Evolutionary conservation across 2,888 invertebrate species (phyloP), one percentile per base, ranked within the genome.

Genomic region (Clostera curtula): DNA sequence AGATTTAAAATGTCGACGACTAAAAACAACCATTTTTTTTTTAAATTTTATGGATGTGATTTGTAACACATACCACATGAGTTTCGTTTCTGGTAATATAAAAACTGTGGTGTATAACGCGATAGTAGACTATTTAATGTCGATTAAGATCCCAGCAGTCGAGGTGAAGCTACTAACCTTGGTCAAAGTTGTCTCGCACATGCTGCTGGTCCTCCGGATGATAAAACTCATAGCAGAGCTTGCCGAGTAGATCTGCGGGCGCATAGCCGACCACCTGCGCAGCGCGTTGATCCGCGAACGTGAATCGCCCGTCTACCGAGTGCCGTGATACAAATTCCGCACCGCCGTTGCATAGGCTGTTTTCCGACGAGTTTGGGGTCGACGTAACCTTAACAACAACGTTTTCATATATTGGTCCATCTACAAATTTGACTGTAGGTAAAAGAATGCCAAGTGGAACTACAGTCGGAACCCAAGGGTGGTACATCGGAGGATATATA

Each of bases 171-270:
- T 20, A 25, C 11, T 26, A 16, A 55, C 95, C 95, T 89, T 98
- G 97, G 58, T 97, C 96, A 70, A 98, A 98, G 67, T 95, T 97
- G 62, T 99, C 98, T 57, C 96, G 94, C 94, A 99, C 96, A 68
- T 97, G 96, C 31, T 92, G 92, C 66, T 96, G 93, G 80, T 99
- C 98, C 63, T 98, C 97, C 0, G 94, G 95, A 69, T 99, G 98
- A 68, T 97, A 97, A 74, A 97, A 96, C 56, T 98, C 97, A 71
- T 97, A 98, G 77, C 97, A 97, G 31, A 93, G 92, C 71, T 98
- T 97, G 31, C 97, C 97, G 33, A 99, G 86, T 40, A 99, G 86
- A 71, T 98, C 98, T 3, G 95, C 93, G 5, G 98, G 97, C 30
- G 94, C 92, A 73, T 97, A 96, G 8, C 97, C 97, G 28, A 98